Evolutionary conservation across 2,113 vertebrate genomes (phyloP).

Genomic region (Zapus hudsonius): DNA sequence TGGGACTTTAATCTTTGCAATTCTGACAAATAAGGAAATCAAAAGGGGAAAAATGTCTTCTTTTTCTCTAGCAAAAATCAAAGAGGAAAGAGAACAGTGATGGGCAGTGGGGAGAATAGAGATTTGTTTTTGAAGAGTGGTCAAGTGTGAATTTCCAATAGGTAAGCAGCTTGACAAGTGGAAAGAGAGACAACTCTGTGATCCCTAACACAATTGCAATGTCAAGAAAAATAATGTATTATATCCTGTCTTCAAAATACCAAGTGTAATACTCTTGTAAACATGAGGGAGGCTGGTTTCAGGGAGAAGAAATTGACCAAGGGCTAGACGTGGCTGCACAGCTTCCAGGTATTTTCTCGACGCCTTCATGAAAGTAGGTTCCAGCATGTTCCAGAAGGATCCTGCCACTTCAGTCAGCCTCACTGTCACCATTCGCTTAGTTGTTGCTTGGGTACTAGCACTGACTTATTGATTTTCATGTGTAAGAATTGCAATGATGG

Average conservation of each 20-base stretch:
- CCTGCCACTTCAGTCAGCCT: constrained; percentile 70
- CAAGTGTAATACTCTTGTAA: neutral
- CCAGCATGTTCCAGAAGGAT: constrained; percentile 48
- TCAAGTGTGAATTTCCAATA: constrained; percentile 53
- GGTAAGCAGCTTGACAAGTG: constrained; percentile 5
- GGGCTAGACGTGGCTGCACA: neutral
- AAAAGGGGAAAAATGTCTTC: neutral
- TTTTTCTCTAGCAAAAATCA: neutral
- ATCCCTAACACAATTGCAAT: neutral
- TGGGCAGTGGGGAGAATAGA: neutral
- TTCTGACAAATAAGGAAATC: constrained; percentile 25
- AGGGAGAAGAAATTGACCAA: neutral
- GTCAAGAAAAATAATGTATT: constrained; percentile 42
- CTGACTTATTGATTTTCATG: constrained; percentile 75
- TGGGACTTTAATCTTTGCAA: constrained; percentile 33
- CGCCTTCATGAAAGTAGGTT: constrained; percentile 43
- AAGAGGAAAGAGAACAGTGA: constrained; percentile 4
- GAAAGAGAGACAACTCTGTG: constrained; percentile 22
- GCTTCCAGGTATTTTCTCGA: constrained; percentile 41
- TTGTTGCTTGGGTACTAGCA: constrained; percentile 59
- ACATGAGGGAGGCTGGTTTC: neutral
- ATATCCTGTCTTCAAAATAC: neutral
- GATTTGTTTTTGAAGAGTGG: constrained; percentile 51
- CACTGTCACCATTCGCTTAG: constrained; percentile 71
- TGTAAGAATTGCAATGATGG: constrained; percentile 77